Percentiles rank a stretch among this genome's conserved stretches.
These are phyloP conservation scores for Syrista parreyssii DNA, from an alignment of 2,888 invertebrate genomes.

Conservation along the genomic window DNA sequence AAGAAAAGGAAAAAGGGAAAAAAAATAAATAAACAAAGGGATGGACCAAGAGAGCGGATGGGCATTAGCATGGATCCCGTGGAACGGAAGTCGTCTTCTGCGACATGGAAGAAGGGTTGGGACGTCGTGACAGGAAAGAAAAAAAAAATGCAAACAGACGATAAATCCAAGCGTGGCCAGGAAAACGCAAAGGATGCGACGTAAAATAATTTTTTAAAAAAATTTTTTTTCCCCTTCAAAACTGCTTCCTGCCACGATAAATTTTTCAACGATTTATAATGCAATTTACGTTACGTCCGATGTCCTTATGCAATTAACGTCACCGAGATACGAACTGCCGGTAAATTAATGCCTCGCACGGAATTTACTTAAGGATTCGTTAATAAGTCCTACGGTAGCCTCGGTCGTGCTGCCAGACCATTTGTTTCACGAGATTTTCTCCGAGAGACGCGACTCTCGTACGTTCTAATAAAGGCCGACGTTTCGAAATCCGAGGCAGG, in stretches of 20 bases:
- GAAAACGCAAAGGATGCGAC: not conserved
- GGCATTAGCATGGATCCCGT: conserved; percentile 1
- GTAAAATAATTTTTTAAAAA: not conserved
- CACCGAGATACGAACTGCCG: not conserved
- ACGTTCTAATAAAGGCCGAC: not conserved
- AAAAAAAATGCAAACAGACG: not conserved
- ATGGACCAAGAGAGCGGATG: not conserved
- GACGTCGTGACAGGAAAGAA: conserved; percentile 18
- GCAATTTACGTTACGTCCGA: not conserved
- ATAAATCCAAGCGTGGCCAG: not conserved
- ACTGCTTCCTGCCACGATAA: not conserved
- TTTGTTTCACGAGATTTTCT: not conserved
- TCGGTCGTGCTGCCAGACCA: not conserved
- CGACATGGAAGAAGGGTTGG: conserved; percentile 4
- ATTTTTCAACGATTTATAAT: not conserved
- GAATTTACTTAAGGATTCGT: not conserved
- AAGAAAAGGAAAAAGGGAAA: no score
- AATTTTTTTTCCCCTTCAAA: not conserved
- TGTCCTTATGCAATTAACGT: not conserved
- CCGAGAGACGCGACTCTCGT: not conserved
- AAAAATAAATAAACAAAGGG: not conserved
- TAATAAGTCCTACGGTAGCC: not conserved
- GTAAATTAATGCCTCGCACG: not conserved
- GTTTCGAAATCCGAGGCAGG: not conserved
- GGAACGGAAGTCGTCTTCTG: conserved; percentile 9